Conservation (phyloP, 2,113 vertebrate genomes). For the Cathartes aura region DNA sequence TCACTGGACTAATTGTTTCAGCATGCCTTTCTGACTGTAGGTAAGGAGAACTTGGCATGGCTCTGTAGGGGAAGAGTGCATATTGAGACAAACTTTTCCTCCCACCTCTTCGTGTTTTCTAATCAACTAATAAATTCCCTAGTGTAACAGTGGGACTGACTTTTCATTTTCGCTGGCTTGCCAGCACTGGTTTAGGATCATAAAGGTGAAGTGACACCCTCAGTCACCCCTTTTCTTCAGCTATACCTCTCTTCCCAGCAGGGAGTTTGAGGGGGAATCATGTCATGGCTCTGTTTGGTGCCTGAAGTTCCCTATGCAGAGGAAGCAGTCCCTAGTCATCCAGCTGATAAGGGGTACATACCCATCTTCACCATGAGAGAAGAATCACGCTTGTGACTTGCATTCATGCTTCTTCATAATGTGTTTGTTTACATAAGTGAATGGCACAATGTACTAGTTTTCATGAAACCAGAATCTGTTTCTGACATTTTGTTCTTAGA, state of each 20-base stretch:
- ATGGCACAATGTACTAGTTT: not conserved
- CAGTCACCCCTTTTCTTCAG: not conserved
- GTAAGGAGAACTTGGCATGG: not conserved
- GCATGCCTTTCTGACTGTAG: not conserved
- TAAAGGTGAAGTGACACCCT: not conserved
- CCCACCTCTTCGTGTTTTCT: not conserved
- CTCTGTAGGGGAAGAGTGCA: fast-evolving
- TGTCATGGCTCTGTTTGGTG: not conserved
- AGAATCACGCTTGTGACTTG: not conserved
- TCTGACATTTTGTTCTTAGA: not conserved
- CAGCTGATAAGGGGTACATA: not conserved
- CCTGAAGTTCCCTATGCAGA: not conserved
- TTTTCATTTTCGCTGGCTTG: not conserved
- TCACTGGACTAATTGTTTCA: not conserved
- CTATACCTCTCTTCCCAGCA: not conserved
- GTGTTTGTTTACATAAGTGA: not conserved
- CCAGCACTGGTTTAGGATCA: not conserved
- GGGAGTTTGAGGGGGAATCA: not conserved
- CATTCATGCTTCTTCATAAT: not conserved
- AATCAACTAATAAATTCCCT: not conserved
- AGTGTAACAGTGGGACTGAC: not conserved
- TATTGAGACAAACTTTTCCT: not conserved
- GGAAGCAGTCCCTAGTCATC: not conserved
- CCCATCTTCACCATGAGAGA: not conserved
- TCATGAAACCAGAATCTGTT: not conserved